phyloP scores from a whole-genome alignment of 2,113 vertebrate species.

The Boulengeromyrus knoepffleri region DNA sequence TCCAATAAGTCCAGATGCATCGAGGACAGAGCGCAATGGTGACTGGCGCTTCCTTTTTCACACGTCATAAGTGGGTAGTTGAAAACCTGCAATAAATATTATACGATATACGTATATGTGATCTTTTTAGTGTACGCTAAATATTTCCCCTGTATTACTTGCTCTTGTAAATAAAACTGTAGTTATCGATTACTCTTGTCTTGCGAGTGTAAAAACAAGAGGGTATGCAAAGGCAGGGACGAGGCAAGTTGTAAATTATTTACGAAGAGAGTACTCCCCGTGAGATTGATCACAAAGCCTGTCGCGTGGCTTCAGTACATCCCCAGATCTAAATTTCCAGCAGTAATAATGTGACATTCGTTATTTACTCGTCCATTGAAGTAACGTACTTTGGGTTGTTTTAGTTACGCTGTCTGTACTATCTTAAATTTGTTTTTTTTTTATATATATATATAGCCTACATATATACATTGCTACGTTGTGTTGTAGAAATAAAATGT shows the following conservation, averaged over 20 bases:
- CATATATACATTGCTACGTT: not conserved
- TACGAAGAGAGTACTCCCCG: slow-evolving; percentile 9
- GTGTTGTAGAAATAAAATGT: not conserved
- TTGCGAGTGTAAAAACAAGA: slow-evolving; percentile 5
- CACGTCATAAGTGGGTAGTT: not conserved
- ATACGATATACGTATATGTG: not conserved
- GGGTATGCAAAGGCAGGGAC: not conserved
- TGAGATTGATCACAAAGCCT: not conserved
- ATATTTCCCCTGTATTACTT: not conserved
- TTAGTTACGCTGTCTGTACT: not conserved
- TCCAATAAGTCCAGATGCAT: slow-evolving; percentile 40
- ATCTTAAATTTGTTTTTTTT: not conserved
- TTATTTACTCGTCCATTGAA: not conserved
- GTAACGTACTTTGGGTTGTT: not conserved
- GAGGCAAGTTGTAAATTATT: slow-evolving; percentile 24
- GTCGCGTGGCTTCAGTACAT: not conserved
- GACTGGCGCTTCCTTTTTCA: not conserved
- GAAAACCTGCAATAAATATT: too few species aligned
- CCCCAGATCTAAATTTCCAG: not conserved
- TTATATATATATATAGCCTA: too few species aligned
- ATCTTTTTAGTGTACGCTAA: not conserved
- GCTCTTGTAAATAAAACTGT: not conserved
- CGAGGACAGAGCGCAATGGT: slow-evolving; percentile 32
- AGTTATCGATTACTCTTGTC: slow-evolving; percentile 9
- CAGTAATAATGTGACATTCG: not conserved